Evolutionary conservation across 2,888 invertebrate species (phyloP), one percentile per base, ranked within the genome.

Genomic region (Watsonalla binaria): DNA sequence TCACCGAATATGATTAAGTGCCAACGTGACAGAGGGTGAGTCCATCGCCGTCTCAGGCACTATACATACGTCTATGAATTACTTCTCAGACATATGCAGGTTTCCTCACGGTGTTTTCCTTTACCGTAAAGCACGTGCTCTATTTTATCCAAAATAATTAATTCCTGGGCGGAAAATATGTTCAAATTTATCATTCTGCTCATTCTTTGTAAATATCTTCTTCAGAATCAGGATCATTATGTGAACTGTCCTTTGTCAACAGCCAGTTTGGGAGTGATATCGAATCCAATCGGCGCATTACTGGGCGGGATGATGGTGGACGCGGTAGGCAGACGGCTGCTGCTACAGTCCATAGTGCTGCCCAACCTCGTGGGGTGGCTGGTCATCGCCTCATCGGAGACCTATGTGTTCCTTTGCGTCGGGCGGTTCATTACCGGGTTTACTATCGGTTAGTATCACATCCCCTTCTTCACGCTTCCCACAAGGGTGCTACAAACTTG

Each of bases 211-310:
- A 24, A 1, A 24, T 24, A 1, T 24, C 24, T 24, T n/a, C 24
- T 2, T 24, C 24, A 24, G 1, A 24, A 24, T 24, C 1, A 24
- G 24, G 24, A 24, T 24, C 24, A 42, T 42, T 6, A 42, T 11
- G 39, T 46, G 0, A 33, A 34, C 8, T 47, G 6, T 57, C 39
- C 50, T 37, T 48, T 7, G 47, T 54, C 60, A 82, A 0, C 87
- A 94, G 95, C 95, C 0, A 94, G 94, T 62, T 78, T 95, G 53
- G 95, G 95, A 6, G 95, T 94, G 14, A 92, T 94, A 62, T 94
- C 94, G 2, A 95, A 94, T 78, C 95, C 95, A 0, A 78, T 94
- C 46, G 95, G 95, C 0, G 94, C 95, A 0, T 77, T 95, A 7
- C 77, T 94, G 8, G 94, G 94, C 6, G 95, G 95, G 1, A 83